These are phyloP conservation scores for Lepilemur septentrionalis DNA, from an alignment of 2,797 vertebrate species.

Conservation along the genomic window DNA sequence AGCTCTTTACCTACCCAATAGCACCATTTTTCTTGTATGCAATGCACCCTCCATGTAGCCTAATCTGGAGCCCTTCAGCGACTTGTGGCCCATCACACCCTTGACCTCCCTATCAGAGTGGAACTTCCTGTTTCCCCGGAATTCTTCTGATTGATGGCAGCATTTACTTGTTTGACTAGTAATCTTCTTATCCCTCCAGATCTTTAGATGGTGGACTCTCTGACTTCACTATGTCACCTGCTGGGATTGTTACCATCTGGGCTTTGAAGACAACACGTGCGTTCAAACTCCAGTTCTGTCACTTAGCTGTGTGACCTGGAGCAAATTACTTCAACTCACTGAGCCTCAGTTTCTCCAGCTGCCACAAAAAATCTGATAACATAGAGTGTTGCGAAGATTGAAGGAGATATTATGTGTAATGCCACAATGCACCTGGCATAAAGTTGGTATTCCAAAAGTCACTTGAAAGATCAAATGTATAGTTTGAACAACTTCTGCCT, in stretches of 20 bases:
- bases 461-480: not conserved
- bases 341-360: not conserved
- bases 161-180: not conserved
- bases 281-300: not conserved
- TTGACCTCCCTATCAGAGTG: not conserved
- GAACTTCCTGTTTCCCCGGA: not conserved
- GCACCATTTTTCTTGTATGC: not conserved
- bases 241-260: not conserved
- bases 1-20: accelerated
- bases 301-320: not conserved
- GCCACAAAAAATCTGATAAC: not conserved
- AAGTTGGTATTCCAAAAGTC: not conserved
- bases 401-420: not conserved
- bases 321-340: not conserved
- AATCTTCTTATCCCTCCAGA: not conserved
- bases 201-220: not conserved
- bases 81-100: not conserved
- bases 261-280: not conserved
- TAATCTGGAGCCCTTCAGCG: not conserved
- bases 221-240: not conserved
- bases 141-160: not conserved
- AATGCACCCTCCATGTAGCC: not conserved
- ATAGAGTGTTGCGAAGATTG: not conserved
- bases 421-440: not conserved
- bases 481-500: not conserved